A percentile compares a stretch with the other conserved stretches of the same genome.
Conservation (phyloP, 1,140 invertebrate species). For the Triops longicaudatus region DNA sequence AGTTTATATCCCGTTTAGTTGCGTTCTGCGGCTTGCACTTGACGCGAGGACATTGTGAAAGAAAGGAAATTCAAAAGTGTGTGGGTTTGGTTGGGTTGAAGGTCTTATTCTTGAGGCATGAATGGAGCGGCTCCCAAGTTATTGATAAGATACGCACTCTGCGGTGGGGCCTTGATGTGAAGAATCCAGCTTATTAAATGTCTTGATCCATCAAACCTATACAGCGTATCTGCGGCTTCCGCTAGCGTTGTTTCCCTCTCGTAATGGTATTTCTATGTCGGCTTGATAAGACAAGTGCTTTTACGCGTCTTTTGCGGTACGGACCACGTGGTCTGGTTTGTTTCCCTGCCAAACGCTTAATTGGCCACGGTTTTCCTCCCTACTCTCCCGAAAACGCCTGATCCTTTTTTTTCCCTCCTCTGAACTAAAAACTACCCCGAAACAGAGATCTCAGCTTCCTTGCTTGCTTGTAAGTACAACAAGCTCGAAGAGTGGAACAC, state of each 20-base stretch:
- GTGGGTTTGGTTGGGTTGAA: no score
- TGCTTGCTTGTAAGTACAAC: not conserved
- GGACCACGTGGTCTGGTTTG: slow-evolving; percentile 2
- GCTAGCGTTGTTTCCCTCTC: not conserved
- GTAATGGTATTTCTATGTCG: slow-evolving; percentile 1
- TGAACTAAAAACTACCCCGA: not conserved
- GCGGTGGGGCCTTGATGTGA: not conserved
- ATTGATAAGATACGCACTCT: not conserved
- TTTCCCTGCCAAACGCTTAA: slow-evolving; percentile 8
- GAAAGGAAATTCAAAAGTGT: no score
- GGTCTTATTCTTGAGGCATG: not conserved
- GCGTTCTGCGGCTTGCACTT: no score
- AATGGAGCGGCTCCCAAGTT: not conserved
- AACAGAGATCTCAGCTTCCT: not conserved
- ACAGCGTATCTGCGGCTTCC: not conserved
- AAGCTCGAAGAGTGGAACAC: not conserved
- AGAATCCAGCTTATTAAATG: not conserved
- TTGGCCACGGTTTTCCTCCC: not conserved
- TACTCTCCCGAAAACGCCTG: no score
- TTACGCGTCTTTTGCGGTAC: not conserved
- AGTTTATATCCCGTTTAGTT: no score
- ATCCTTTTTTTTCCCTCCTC: not conserved
- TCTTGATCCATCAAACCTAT: not conserved
- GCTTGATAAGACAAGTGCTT: slow-evolving; percentile 15
- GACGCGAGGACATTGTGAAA: no score